Percentiles rank a stretch among this genome's conserved stretches.
These are phyloP conservation scores for Sebastes baramenuke DNA, from an alignment of 2,797 vertebrate species.

Conservation along the genomic window DNA sequence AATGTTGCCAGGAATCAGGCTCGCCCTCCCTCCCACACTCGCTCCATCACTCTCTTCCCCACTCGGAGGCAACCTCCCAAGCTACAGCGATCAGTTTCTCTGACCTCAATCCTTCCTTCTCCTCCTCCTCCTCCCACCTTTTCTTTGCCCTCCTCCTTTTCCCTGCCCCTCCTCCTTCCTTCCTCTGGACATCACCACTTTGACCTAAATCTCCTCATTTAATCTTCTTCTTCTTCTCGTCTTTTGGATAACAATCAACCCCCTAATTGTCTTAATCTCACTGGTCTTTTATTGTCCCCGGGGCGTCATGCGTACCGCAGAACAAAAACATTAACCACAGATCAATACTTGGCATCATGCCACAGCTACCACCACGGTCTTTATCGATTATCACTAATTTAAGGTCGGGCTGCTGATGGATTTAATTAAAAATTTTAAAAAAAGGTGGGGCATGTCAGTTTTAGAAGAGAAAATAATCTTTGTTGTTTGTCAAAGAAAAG, in stretches of 20 bases:
- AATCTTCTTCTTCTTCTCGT: slow-evolving; percentile 80
- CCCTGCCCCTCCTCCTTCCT: slow-evolving; percentile 35
- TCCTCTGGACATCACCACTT: slow-evolving; percentile 70
- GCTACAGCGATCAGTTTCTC: slow-evolving; percentile 70
- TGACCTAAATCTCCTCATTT: slow-evolving; percentile 85
- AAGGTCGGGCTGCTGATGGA: not conserved
- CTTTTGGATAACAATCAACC: slow-evolving; percentile 76
- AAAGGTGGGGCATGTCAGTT: not conserved
- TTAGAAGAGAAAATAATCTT: not conserved
- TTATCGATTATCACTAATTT: slow-evolving; percentile 41
- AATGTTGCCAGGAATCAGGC: slow-evolving; percentile 3
- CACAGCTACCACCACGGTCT: not conserved
- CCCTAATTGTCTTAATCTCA: slow-evolving; percentile 83
- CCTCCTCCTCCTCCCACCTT: slow-evolving; percentile 30
- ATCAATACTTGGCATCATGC: slow-evolving; percentile 68
- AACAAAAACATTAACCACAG: slow-evolving; percentile 63
- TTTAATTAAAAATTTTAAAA: slow-evolving; percentile 46
- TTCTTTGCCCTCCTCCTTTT: slow-evolving; percentile 22
- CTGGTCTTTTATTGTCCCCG: slow-evolving; percentile 70
- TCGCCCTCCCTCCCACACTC: not conserved
- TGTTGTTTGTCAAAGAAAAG: not conserved
- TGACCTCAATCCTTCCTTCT: slow-evolving; percentile 74
- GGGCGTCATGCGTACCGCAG: slow-evolving; percentile 15
- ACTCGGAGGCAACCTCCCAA: slow-evolving; percentile 10
- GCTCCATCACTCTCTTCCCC: slow-evolving; percentile 46